Base-by-base conservation (phyloP, 2,113 vertebrate genomes). In the Oreochromis niloticus region DNA sequence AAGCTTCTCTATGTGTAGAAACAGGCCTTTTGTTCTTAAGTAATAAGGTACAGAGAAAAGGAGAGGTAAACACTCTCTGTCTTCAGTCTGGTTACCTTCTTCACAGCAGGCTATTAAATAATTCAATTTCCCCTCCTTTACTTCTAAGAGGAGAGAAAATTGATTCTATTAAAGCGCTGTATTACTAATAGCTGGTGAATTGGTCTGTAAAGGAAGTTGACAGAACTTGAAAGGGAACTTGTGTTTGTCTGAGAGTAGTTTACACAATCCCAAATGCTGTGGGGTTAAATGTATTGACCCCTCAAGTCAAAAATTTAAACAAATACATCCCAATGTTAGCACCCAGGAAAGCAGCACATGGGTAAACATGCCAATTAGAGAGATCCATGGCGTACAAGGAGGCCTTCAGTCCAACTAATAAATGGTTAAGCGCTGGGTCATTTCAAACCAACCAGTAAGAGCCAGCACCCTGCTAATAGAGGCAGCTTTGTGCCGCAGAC, bases 351-450 rank as follows among this genome's bases (percentile, higher is more conserved):
- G 89, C 89, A 79, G 90, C 90, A 71, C 90, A 93, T 93, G 93
- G 92, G 94, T 91, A 96, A 96, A 96, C 95, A 95, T 88, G 92
- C 91, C 92, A 95, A 95, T 96, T 96, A 95, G 93, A 94, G 90
- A 90, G 93, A 94, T 94, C 94, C 93, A 90, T 93, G 87, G 91
- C 83, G 84, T 89, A 93, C 91, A 92, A 94, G 91, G 91, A 89
- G 91, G 88, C 88, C 90, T 93, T 87, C 88, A 91, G 91, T 94
- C 95, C 82, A 91, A 92, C 92, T 94, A 94, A 96, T 95, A 95
- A 95, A 95, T 85, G 91, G 93, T 94, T 96, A 94, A 94, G 90
- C 91, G 46, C 75, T 46, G 92, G 94, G 93, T 94, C 93, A 93
- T 96, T 93, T 92, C 93, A 93, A 94, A 95, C 89, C 91, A 81